phyloP scores from a whole-genome alignment of 2,888 invertebrate species.

The Machimus rusticus region DNA sequence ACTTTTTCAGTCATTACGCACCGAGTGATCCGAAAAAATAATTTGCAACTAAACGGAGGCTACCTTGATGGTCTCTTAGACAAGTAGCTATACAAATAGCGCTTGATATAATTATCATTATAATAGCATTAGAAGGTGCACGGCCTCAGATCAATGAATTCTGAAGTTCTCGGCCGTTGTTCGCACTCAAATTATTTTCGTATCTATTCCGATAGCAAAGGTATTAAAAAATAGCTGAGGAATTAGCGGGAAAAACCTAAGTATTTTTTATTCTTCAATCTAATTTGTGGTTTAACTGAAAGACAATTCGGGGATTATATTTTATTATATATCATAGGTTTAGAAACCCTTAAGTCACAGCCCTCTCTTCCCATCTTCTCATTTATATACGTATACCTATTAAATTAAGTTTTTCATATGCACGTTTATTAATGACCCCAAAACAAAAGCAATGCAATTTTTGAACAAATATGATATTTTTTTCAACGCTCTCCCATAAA shows the following conservation, averaged over 20 bases:
- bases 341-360: too few species aligned
- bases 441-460: too few species aligned
- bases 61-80: not conserved
- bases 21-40: not conserved
- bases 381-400: too few species aligned
- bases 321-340: not conserved
- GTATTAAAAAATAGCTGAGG: not conserved
- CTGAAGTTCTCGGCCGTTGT: not conserved
- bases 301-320: not conserved
- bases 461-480: too few species aligned
- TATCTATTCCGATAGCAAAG: not conserved
- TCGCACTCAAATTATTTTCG: not conserved
- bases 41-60: not conserved
- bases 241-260: not conserved
- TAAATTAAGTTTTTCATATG: too few species aligned
- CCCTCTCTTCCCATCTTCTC: too few species aligned
- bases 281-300: not conserved
- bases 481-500: too few species aligned
- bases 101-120: conserved; percentile 23
- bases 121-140: conserved; percentile 16
- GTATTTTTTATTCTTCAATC: not conserved
- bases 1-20: not conserved
- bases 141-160: not conserved
- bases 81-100: conserved; percentile 7
- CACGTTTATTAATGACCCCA: too few species aligned